Base-by-base conservation (phyloP, 2,797 vertebrate genomes). In the Hafferia zeledoni region DNA sequence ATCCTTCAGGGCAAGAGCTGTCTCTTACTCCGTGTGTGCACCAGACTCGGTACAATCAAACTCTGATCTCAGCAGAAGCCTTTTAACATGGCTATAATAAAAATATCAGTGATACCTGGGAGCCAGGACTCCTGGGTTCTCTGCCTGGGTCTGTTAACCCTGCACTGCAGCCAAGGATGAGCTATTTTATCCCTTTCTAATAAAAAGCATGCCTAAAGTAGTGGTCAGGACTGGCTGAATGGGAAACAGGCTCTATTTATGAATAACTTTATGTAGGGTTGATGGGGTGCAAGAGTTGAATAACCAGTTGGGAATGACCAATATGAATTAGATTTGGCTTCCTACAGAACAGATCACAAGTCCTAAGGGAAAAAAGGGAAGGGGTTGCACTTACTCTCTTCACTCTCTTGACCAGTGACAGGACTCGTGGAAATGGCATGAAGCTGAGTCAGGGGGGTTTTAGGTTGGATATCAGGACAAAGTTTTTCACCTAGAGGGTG, bases 41-140 rank as follows among this genome's bases (percentile, higher is more conserved):
- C 76, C 0, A 0, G 70, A 59, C 90, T 89, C 16, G 0, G 67
- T 49, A 60, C 92, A 87, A 52, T 82, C 90, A 41, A 46, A 28
- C 78, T 87, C 83, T 87, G 83, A 89, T 93, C 92, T 93, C 94
- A 89, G 86, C 92, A 92, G 92, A 95, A 94, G 86, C 49, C 83
- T 92, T 87, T 94, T 83, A 94, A 68, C 33, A 19, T 70, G 28
- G 20, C 68, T 46, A 4, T 49, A 83, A n/a, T 39, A 79, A 11
- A 93, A 81, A 72, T 67, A 87, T 69, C 60, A 50, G 46, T 53
- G 64, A 53, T 64, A 92, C 33, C 71, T 89, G 53, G 37, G 71
- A 96, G 64, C 63, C 81, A 79, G 74, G 17, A 37, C 49, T 87
- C 64, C 67, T 77, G 68, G 22, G 13, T 77, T 70, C 60, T 25